Conservation (phyloP, 2,888 invertebrate species). For the Rhamphomyia laevipes region DNA sequence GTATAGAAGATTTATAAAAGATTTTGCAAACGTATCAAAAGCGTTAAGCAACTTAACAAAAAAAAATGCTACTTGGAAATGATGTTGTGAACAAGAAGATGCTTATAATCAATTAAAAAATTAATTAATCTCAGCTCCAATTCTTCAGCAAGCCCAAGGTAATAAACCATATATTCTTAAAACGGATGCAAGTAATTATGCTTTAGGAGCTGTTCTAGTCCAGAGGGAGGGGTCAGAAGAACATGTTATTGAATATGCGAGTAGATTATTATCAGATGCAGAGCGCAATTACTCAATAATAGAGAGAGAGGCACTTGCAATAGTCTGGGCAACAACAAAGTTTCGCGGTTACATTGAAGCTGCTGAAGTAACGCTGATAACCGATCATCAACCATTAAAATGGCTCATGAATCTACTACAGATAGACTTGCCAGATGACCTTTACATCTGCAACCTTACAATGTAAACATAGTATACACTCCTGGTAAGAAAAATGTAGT, state of each 20-base stretch:
- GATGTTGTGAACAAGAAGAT: constrained; percentile 14
- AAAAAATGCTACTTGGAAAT: constrained; percentile 19
- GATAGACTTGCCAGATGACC: constrained; percentile 3
- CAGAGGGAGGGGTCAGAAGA: constrained; percentile 17
- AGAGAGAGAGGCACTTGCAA: constrained; percentile 31
- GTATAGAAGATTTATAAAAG: constrained; percentile 22
- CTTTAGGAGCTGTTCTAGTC: too few relatives aligned
- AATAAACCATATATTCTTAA: constrained; percentile 19
- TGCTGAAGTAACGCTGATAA: constrained; percentile 1
- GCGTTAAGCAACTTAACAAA: constrained; percentile 20
- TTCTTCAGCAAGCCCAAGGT: constrained; percentile 18
- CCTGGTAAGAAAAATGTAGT: too few relatives aligned
- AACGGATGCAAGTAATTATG: constrained; percentile 22
- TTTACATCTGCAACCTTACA: neutral
- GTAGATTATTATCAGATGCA: constrained; percentile 17
- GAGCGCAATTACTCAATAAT: constrained; percentile 33
- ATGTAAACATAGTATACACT: neutral
- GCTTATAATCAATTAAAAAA: constrained; percentile 16
- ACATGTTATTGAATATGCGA: constrained; percentile 21
- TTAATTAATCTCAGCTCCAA: constrained; percentile 12
- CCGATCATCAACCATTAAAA: constrained; percentile 9
- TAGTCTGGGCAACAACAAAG: constrained; percentile 14
- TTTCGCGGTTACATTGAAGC: constrained; percentile 9
- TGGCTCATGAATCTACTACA: constrained; percentile 5
- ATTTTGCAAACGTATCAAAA: constrained; percentile 20